Evolutionary conservation across 92 coral and sea anemone species (phyloP).

Genomic region (Porites cylindrica): DNA sequence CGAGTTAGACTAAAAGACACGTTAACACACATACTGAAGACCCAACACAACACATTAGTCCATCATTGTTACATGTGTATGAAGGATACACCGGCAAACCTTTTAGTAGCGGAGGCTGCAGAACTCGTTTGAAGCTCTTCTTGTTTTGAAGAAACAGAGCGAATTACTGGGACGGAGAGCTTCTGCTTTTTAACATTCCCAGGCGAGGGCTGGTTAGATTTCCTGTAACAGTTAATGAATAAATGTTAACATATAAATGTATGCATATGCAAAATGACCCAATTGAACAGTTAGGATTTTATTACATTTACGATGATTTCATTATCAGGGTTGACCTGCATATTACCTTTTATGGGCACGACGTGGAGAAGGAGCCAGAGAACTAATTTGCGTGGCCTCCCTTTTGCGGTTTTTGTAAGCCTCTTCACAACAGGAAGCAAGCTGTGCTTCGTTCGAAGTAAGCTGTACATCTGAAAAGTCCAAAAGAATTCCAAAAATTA

Average conservation of each 20-base stretch:
- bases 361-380: not conserved
- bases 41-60: no score
- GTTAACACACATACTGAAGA: no score
- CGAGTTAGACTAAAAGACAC: no score
- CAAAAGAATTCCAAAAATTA: no score
- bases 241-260: not conserved
- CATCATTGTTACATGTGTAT: not conserved
- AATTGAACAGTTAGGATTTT: no score
- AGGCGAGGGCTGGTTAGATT: not conserved
- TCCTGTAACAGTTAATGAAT: not conserved
- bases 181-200: not conserved
- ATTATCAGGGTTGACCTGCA: not conserved
- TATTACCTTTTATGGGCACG: not conserved
- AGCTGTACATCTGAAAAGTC: conserved; percentile 12
- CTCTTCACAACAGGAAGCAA: not conserved
- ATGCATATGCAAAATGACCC: no score
- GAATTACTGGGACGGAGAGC: not conserved
- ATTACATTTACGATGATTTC: not conserved
- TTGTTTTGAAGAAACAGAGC: not conserved
- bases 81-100: not conserved
- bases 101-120: not conserved
- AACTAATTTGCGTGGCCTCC: not conserved
- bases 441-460: conserved; percentile 11
- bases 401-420: not conserved
- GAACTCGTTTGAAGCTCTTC: conserved; percentile 10